Evolutionary conservation across 2,113 vertebrate genomes (phyloP).

Genomic region (Caloenas nicobarica): DNA sequence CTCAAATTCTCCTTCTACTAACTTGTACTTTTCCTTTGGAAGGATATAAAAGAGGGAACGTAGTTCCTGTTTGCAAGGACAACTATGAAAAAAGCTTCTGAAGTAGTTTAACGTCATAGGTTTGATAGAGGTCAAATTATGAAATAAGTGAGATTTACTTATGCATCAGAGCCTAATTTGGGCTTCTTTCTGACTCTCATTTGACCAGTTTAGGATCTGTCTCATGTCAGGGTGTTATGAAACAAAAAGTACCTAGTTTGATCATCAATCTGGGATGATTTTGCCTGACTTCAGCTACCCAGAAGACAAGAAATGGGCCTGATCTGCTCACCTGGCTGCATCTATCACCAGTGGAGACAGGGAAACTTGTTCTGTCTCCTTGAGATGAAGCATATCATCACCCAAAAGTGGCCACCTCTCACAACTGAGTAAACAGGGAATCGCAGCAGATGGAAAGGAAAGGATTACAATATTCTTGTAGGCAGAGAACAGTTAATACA

Average conservation of each 20-base stretch:
- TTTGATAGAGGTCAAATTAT: background rate
- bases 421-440: rapidly evolving
- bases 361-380: background rate
- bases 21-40: background rate
- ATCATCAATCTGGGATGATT: background rate
- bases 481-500: background rate
- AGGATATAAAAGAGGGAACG: background rate
- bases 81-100: background rate
- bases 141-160: background rate
- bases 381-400: background rate
- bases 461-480: background rate
- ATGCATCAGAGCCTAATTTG: background rate
- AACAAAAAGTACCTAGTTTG: background rate
- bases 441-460: background rate
- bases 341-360: background rate
- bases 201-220: background rate
- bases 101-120: background rate
- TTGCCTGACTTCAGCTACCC: background rate
- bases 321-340: background rate
- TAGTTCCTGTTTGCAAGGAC: background rate
- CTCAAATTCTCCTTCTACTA: background rate
- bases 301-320: background rate
- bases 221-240: background rate
- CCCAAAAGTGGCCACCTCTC: background rate
- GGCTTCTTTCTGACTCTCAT: background rate